These are phyloP conservation scores for Lepus oiostolus DNA, from an alignment of 2,797 vertebrate species.

Conservation along the genomic window DNA sequence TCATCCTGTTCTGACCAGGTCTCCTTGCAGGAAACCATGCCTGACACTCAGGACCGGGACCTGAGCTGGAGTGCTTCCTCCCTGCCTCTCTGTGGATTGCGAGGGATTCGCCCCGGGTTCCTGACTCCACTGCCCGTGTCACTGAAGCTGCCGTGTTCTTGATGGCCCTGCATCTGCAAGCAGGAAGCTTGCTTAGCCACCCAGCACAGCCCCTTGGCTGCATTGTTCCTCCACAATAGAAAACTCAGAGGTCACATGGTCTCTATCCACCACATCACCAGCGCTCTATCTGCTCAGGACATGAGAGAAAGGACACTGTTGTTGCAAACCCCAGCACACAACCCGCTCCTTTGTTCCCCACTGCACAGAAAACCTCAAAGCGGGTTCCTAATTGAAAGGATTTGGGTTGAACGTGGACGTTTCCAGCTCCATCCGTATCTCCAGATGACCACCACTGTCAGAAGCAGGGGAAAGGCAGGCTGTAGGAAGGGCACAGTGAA, in stretches of 20 bases:
- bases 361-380: constrained; percentile 30
- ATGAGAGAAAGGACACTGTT: constrained; percentile 58
- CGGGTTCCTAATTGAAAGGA: neutral
- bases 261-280: constrained; percentile 1
- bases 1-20: neutral
- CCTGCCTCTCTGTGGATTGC: neutral
- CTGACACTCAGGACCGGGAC: constrained; percentile 8
- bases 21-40: neutral
- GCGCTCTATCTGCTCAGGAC: neutral
- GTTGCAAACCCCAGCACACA: constrained; percentile 51
- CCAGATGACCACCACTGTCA: constrained; percentile 37
- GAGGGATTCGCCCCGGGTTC: neutral
- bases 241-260: constrained; percentile 38
- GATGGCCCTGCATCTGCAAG: neutral
- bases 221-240: neutral
- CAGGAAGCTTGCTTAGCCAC: neutral
- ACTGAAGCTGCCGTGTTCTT: neutral
- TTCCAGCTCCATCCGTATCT: neutral
- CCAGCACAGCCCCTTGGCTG: neutral
- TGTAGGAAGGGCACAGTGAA: neutral
- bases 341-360: neutral
- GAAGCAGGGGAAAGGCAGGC: neutral
- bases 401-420: neutral
- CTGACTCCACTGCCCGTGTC: neutral
- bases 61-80: neutral